Percentiles rank a stretch among this genome's conserved stretches.
phyloP scores from a whole-genome alignment of 1,140 invertebrate genomes.

The Pristionchus pacificus region DNA sequence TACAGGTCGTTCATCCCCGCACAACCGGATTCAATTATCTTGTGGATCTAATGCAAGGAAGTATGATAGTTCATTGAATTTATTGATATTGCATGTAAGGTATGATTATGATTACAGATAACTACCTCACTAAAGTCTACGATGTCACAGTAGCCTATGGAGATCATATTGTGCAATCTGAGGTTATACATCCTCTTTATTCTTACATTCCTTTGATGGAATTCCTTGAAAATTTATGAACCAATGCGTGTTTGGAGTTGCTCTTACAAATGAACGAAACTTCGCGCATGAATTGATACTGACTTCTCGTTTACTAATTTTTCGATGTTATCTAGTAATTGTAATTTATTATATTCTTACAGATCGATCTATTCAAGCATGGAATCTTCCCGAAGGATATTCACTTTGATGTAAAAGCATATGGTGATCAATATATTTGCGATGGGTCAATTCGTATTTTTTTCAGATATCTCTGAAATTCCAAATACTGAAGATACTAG shows the following conservation, averaged over 20 bases:
- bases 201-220: too few relatives aligned
- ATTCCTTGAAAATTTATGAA: too few relatives aligned
- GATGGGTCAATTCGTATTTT: background rate
- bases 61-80: constrained; percentile 52
- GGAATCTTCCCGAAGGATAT: constrained; percentile 71
- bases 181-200: too few relatives aligned
- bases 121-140: constrained; percentile 71
- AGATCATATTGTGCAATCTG: constrained; percentile 66
- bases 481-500: constrained; percentile 62
- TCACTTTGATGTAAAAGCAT: constrained; percentile 73
- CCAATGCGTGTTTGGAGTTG: too few relatives aligned
- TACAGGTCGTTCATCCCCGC: constrained; percentile 67
- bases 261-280: too few relatives aligned
- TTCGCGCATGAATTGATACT: too few relatives aligned
- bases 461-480: constrained; percentile 41
- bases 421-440: constrained; percentile 38
- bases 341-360: too few relatives aligned
- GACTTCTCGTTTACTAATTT: too few relatives aligned
- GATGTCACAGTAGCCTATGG: constrained; percentile 75
- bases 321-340: too few relatives aligned
- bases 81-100: background rate
- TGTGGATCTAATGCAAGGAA: constrained; percentile 66
- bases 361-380: constrained; percentile 64
- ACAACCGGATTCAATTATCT: constrained; percentile 77
- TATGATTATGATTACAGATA: constrained; percentile 50